Base-by-base conservation (phyloP, 2,113 vertebrate genomes). In the Chionodraco myersi region DNA sequence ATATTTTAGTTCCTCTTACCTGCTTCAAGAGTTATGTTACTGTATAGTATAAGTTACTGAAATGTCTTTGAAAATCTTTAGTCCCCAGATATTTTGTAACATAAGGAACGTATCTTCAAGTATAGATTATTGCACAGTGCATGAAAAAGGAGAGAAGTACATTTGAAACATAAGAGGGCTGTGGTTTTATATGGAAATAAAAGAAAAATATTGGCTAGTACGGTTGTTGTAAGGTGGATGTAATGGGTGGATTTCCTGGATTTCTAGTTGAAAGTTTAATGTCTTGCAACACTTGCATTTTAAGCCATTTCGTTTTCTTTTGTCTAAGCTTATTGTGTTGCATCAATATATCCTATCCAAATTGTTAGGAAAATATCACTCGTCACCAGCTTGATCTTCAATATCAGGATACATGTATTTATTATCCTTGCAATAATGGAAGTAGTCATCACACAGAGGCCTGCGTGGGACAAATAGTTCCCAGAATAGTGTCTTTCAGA, bases 101-200 rank as follows among this genome's bases (percentile, higher is more conserved):
- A 21, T 13, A 41, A 30, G 26, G 3, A 30, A 30, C 26, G 12
- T 7, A 48, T 68, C 18, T 41, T n/a, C 16, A 53, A 65, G 53
- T n/a, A 4, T n/a, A 21, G 12, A 65, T 30, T 30, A 30, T 30
- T 30, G 26, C 11, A n/a, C 34, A 21, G 4, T 57, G 4, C 9
- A 63, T 44, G 71, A 16, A 73, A 62, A 44, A 5, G 2, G 3
- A 65, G 44, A 51, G 6, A 58, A 64, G 34, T 15, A 13, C 26
- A 63, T 58, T 56, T 18, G 44, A 41, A 23, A 51, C 10, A 48
- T 36, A 41, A 56, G 47, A 48, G 15, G 8, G 23, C 3, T 13
- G 51, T 56, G 41, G 36, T 64, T 64, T 74, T 23, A 64, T 23
- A n/a, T 10, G 13, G 10, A 73, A 54, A n/a, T 47, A n/a, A 45